Evolutionary conservation across 2,888 invertebrate species (phyloP).

Genomic region (Euphydryas editha): DNA sequence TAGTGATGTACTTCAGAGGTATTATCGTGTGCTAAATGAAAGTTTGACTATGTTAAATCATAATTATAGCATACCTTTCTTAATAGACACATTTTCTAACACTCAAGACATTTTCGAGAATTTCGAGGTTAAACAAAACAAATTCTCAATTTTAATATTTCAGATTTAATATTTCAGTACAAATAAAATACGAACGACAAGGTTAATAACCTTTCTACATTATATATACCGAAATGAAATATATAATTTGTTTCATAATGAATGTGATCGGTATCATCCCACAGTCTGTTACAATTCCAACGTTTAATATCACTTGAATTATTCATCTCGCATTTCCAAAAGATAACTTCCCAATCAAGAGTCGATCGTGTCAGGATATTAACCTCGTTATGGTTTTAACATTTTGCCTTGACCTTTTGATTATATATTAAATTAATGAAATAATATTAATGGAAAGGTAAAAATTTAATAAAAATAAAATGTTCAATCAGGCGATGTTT

Average conservation of each 20-base stretch:
- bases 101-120: too few relatives aligned
- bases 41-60: too few relatives aligned
- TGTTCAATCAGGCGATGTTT: neutral
- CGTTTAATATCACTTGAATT: constrained; percentile 34
- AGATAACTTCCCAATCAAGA: constrained; percentile 40
- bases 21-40: too few relatives aligned
- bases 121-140: too few relatives aligned
- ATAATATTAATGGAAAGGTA: neutral
- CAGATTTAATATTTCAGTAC: too few relatives aligned
- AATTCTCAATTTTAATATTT: too few relatives aligned
- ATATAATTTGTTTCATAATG: constrained; percentile 11
- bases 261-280: constrained; percentile 31
- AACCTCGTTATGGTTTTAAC: constrained; percentile 14
- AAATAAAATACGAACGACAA: neutral
- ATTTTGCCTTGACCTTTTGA: constrained; percentile 15
- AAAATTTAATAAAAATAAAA: neutral
- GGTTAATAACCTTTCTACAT: neutral
- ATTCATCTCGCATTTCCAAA: constrained; percentile 37
- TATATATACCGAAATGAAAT: neutral
- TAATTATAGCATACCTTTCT: too few relatives aligned
- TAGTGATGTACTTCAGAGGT: too few relatives aligned
- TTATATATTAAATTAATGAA: neutral
- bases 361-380: constrained; percentile 35
- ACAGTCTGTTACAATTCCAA: constrained; percentile 30
- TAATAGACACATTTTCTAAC: too few relatives aligned